Evolutionary conservation across 2,888 invertebrate genomes (phyloP).

Genomic region (Eutolmus rufibarbis): DNA sequence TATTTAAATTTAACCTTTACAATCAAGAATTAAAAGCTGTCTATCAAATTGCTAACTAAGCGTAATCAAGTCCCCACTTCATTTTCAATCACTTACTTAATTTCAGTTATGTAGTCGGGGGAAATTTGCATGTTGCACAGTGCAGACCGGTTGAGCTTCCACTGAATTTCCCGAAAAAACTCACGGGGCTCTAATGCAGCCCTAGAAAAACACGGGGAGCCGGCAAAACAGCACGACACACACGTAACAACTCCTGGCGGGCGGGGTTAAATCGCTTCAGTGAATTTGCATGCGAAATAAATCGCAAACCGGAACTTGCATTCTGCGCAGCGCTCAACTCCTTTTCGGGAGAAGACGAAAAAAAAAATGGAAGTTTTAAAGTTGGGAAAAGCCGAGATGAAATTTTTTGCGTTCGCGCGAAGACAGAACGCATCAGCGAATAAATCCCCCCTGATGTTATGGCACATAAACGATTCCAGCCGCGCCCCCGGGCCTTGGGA

Average conservation of each 20-base stretch:
- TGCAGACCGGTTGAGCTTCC: not conserved
- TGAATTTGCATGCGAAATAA: not conserved
- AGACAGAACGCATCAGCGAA: not conserved
- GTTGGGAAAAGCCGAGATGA: not conserved
- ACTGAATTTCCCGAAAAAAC: not conserved
- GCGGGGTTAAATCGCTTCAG: not conserved
- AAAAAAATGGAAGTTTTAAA: not conserved
- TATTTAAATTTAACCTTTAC: not conserved
- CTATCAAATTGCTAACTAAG: not conserved
- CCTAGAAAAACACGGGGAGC: not conserved
- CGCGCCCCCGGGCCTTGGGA: not conserved
- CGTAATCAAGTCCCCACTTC: not conserved
- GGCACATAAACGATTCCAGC: not conserved
- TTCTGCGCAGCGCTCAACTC: not conserved
- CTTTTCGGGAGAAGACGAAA: not conserved
- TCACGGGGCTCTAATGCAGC: not conserved
- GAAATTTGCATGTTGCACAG: not conserved
- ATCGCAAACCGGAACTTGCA: not conserved
- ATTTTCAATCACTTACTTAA: not conserved
- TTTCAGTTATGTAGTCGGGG: not conserved
- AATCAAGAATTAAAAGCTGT: not conserved
- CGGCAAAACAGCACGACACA: not conserved
- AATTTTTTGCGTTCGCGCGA: not conserved
- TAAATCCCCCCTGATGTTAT: not conserved
- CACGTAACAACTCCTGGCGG: not conserved